phyloP scores from a whole-genome alignment of 1,140 invertebrate genomes.

The Phthorimaea operculella region DNA sequence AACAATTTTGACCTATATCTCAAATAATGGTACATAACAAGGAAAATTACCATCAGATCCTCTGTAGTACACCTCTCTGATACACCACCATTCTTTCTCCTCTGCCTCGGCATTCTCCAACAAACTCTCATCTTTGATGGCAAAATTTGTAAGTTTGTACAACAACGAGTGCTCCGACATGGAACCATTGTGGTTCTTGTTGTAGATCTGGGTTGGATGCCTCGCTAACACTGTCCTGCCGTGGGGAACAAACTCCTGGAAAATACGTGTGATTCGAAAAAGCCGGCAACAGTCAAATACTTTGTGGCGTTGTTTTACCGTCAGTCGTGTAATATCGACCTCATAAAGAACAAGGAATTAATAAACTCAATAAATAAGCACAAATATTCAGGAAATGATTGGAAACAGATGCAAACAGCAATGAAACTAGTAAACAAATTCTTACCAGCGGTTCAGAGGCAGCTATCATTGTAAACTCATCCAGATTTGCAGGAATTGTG shows the following conservation, averaged over 20 bases:
- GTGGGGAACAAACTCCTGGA: conserved; percentile 90
- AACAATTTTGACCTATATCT: no score
- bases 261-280: not conserved
- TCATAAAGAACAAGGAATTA: no score
- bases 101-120: conserved; percentile 43
- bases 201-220: conserved; percentile 77
- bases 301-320: no score
- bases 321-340: no score
- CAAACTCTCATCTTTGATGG: conserved; percentile 71
- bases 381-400: no score
- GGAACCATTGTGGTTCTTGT: conserved; percentile 46
- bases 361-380: no score
- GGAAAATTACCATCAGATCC: conserved; percentile 34
- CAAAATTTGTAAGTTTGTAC: conserved; percentile 79
- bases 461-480: conserved; percentile 83
- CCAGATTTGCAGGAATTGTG: conserved; percentile 73
- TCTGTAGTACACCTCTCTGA: conserved; percentile 69
- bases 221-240: conserved; percentile 81
- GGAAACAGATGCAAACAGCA: no score
- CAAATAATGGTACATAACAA: no score
- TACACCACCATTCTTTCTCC: conserved; percentile 77
- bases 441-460: conserved; percentile 83
- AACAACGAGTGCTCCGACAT: conserved; percentile 71
- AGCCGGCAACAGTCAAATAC: no score
- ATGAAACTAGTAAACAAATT: conserved; percentile 22